Conservation (phyloP, 2,113 vertebrate species). For the Casuarius casuarius region DNA sequence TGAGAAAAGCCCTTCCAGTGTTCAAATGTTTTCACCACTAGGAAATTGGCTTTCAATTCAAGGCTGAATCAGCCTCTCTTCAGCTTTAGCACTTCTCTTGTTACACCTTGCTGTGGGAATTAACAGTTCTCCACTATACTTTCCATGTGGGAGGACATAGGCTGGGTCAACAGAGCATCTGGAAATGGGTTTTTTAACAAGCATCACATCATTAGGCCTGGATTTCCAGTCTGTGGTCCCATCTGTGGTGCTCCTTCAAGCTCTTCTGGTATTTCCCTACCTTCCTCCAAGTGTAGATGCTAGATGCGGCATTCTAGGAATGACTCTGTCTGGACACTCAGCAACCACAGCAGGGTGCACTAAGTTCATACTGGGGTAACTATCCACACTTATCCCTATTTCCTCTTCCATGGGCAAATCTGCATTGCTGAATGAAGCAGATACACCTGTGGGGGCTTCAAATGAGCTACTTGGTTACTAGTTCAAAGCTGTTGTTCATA, state of each 20-base stretch:
- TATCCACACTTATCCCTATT: background rate
- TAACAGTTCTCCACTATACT: background rate
- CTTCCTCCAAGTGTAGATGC: background rate
- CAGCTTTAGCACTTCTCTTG: background rate
- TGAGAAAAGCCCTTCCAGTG: constrained; percentile 12
- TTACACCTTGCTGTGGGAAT: background rate
- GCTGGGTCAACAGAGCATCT: background rate
- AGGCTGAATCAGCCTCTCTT: background rate
- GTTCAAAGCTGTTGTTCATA: background rate
- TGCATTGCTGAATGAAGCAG: background rate
- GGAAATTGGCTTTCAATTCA: background rate
- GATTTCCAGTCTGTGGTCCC: background rate
- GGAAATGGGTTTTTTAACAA: background rate
- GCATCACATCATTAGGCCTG: background rate
- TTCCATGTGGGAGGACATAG: background rate
- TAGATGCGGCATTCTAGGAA: background rate
- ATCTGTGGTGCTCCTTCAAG: background rate
- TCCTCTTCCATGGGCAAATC: background rate
- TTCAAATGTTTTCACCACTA: background rate
- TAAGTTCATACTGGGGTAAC: background rate
- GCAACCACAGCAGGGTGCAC: background rate
- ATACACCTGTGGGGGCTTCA: background rate
- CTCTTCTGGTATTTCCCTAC: background rate
- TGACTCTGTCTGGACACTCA: background rate
- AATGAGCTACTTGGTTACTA: background rate